Percentiles rank a stretch among this genome's conserved stretches.
phyloP scores from a whole-genome alignment of 2,113 vertebrate species.

The pig (Sus scrofa) region DNA sequence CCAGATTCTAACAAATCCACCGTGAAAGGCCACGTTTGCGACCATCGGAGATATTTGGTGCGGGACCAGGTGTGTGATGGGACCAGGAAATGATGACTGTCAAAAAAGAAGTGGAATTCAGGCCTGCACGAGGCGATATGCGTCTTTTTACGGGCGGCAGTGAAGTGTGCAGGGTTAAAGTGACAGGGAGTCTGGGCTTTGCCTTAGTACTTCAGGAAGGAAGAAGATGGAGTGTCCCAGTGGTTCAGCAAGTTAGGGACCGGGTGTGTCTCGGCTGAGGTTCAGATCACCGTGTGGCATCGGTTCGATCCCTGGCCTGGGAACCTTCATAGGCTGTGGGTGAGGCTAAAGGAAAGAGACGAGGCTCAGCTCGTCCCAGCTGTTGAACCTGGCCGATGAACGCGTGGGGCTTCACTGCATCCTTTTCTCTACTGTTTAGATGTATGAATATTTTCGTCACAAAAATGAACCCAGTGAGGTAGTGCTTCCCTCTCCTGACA shows the following conservation, averaged over 20 bases:
- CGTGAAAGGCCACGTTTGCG: neutral
- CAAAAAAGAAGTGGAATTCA: accelerated
- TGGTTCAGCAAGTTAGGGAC: too few relatives aligned
- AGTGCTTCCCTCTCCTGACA: neutral
- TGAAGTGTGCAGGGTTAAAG: too few relatives aligned
- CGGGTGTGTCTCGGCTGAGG: too few relatives aligned
- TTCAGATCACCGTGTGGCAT: too few relatives aligned
- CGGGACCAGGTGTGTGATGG: neutral
- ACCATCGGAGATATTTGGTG: neutral
- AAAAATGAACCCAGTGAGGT: neutral
- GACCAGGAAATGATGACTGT: too few relatives aligned
- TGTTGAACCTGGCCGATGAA: too few relatives aligned
- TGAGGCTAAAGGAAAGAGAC: neutral
- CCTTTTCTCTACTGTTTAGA: neutral
- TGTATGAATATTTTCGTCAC: neutral
- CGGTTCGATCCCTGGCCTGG: too few relatives aligned
- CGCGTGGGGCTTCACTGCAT: accelerated
- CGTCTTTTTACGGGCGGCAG: neutral
- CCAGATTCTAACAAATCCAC: too few relatives aligned
- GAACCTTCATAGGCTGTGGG: too few relatives aligned
- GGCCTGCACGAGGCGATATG: accelerated
- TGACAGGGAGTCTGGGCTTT: neutral
- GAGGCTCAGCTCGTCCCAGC: neutral
- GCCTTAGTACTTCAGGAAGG: too few relatives aligned
- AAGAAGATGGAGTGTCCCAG: neutral